Base-by-base conservation (phyloP, 1,140 invertebrate species). In the Leptinotarsa undecemlineata region DNA sequence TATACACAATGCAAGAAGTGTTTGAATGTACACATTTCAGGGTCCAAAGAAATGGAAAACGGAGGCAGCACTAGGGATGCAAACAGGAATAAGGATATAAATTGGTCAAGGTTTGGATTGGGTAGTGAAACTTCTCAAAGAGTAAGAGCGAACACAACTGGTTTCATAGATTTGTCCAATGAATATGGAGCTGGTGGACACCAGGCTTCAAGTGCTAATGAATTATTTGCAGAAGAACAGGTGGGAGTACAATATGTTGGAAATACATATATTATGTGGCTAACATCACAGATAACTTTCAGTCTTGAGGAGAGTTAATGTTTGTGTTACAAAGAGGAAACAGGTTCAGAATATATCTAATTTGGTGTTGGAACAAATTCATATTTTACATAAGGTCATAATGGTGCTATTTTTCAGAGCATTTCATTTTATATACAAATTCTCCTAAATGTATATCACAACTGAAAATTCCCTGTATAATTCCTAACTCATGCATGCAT, bases 151-250 rank as follows among this genome's bases (percentile, higher is more conserved):
- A 87, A 89, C 76, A 90, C 88, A 13, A 90, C 90, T 75, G 90
- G 89, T 23, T 93, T 93, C 80, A 90, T 92, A 23, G 90, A 91
- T 82, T 86, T 91, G 60, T 90, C 90, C n/a, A 91, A 90, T 86
- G 90, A 91, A 83, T 90, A 91, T 87, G 90, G 90, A 70, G 89
- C 90, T 62, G 92, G 92, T 81, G 93, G 93, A 48, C 93, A 94
- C 84, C 92, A 94, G 85, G 91, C 91, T n/a, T 92, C 92, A 61
- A 92, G 92, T 74, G 91, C 91, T 23, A 96, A 96, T 86, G 95
- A 96, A 86, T 88, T 96, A 51, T 96, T 95, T 86, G 93, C 94
- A 21, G 93, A 95, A 84, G 94, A 96, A 87, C 93, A 94, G 88
- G 94, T 85, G 79, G 17, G 51, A 57, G n/a, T 42, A 5, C n/a